Percentiles rank a stretch among this genome's conserved stretches.
phyloP scores from a whole-genome alignment of 2,113 vertebrate species.

The Solea senegalensis region DNA sequence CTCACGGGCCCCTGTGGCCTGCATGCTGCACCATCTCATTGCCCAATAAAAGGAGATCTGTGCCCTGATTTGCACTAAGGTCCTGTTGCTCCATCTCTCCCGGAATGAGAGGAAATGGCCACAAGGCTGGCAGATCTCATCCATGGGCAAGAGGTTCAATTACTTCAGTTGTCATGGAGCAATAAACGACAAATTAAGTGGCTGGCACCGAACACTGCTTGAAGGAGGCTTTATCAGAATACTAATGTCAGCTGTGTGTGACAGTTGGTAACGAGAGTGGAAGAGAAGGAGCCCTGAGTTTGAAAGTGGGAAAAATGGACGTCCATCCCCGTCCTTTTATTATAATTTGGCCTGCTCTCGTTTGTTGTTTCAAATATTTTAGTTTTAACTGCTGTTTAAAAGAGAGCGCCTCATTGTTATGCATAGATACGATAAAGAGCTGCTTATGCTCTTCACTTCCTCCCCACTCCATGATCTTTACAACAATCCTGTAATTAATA shows the following conservation, averaged over 20 bases:
- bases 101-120: slow-evolving; percentile 56
- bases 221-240: slow-evolving; percentile 69
- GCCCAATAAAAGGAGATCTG: slow-evolving; percentile 72
- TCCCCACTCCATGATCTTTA: slow-evolving; percentile 32
- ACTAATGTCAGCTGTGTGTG: slow-evolving; percentile 75
- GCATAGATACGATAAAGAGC: slow-evolving; percentile 32
- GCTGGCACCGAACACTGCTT: slow-evolving; percentile 70
- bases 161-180: slow-evolving; percentile 82
- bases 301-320: slow-evolving; percentile 25
- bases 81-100: slow-evolving; percentile 47
- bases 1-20: slow-evolving; percentile 40
- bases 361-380: slow-evolving; percentile 16
- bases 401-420: slow-evolving; percentile 22
- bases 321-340: slow-evolving; percentile 16
- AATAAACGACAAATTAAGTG: slow-evolving; percentile 83
- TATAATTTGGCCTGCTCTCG: slow-evolving; percentile 13
- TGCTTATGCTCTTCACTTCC: slow-evolving; percentile 25
- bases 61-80: slow-evolving; percentile 75
- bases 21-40: slow-evolving; percentile 61
- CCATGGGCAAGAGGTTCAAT: slow-evolving; percentile 78
- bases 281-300: slow-evolving; percentile 18
- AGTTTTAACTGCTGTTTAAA: slow-evolving; percentile 41
- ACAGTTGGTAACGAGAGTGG: slow-evolving; percentile 50
- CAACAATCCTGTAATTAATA: slow-evolving; percentile 48
- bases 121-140: slow-evolving; percentile 66